Evolutionary conservation across 1,140 invertebrate genomes (phyloP).

Genomic region (Bombus impatiens): DNA sequence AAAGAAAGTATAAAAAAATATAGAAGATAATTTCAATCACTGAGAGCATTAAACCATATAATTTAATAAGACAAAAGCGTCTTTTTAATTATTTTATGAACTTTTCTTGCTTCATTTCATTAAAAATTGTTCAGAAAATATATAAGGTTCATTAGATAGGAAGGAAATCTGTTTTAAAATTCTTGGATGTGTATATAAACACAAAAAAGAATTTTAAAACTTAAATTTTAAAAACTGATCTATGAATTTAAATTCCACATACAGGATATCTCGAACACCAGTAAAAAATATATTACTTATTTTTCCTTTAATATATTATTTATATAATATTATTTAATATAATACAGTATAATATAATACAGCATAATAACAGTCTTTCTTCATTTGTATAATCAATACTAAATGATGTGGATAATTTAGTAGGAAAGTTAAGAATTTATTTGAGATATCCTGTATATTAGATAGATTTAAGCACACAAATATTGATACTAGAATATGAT

Average conservation of each 20-base stretch:
- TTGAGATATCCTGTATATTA: slow-evolving; percentile 49
- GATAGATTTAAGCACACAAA: slow-evolving; percentile 62
- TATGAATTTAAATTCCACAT: slow-evolving; percentile 50
- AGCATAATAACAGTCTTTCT: slow-evolving; percentile 36
- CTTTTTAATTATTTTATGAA: slow-evolving; percentile 21
- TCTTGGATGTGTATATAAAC: slow-evolving; percentile 1
- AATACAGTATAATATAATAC: slow-evolving; percentile 24
- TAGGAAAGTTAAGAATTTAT: slow-evolving; percentile 20
- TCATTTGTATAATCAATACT: slow-evolving; percentile 31
- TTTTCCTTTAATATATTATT: slow-evolving; percentile 24
- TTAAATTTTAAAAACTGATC: slow-evolving; percentile 30
- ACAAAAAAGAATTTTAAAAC: slow-evolving; percentile 36
- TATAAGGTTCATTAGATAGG: slow-evolving; percentile 29
- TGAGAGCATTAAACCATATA: slow-evolving; percentile 29
- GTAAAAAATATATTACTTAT: slow-evolving; percentile 44
- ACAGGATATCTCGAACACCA: slow-evolving; percentile 45
- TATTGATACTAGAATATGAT: slow-evolving; percentile 22
- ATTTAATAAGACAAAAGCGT: slow-evolving; percentile 21
- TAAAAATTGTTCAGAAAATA: slow-evolving; percentile 51
- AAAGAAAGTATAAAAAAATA: not conserved
- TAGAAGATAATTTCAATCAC: slow-evolving; percentile 9
- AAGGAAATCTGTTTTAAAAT: slow-evolving; percentile 47
- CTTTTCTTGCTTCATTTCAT: slow-evolving; percentile 6
- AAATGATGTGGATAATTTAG: slow-evolving; percentile 36
- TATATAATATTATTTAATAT: slow-evolving; percentile 22